phyloP scores from a whole-genome alignment of 2,113 vertebrate genomes.

The Pollimyrus isidori region DNA sequence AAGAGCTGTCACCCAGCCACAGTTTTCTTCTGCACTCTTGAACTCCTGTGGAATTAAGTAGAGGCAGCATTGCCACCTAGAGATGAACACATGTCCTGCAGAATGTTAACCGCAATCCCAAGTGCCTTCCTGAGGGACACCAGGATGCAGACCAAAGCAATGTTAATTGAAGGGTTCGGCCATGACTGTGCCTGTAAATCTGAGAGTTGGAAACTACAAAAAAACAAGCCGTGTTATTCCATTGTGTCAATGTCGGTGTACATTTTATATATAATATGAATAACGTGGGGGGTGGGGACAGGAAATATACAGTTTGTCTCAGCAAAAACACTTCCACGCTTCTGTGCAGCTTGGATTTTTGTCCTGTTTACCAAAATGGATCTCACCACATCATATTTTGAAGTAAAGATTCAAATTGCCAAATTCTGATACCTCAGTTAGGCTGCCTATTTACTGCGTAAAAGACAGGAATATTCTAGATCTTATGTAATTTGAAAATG shows the following conservation, averaged over 20 bases:
- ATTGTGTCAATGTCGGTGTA: neutral
- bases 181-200: conserved; percentile 2
- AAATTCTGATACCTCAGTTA: neutral
- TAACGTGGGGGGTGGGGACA: neutral
- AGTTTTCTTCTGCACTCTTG: neutral
- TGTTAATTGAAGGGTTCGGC: conserved; percentile 8
- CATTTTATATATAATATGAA: neutral
- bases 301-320: neutral
- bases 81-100: neutral
- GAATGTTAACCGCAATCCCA: conserved; percentile 14
- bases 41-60: neutral
- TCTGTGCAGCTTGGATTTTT: neutral
- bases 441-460: neutral
- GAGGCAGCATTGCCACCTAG: conserved; percentile 9
- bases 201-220: neutral
- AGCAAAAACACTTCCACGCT: neutral
- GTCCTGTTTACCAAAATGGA: neutral
- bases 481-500: conserved; percentile 1
- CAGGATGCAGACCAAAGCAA: conserved; percentile 9
- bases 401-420: neutral
- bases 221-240: neutral
- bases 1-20: neutral
- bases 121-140: neutral
- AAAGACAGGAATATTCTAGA: neutral
- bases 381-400: neutral